Evolutionary conservation across 2,888 invertebrate genomes (phyloP), one percentile per base, ranked within the genome.

Genomic region (Drosophila neoperkinsi): DNA sequence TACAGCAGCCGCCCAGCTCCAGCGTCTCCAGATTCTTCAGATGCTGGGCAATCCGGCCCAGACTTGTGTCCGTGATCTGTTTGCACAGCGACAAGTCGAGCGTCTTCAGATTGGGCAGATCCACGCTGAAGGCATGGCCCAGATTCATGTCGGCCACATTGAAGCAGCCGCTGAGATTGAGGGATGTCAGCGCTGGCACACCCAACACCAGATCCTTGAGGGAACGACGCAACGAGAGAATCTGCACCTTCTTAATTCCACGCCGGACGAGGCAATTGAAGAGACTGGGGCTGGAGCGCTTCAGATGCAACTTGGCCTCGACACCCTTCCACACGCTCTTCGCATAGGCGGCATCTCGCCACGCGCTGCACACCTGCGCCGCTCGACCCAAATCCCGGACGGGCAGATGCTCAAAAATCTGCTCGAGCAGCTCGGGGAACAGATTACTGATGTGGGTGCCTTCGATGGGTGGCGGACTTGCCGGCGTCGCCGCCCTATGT

Each of bases 261-360:
- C 98, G 95, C 82, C 96, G 95, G 52, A 97, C 97, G 72, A 99
- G 94, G 74, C 97, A 97, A 33, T 96, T 95, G 94, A 98, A 98
- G 67, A 99, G 94, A 83, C 96, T 96, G 18, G 97, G 96, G 74
- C 97, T 96, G 74, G 97, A 96, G 83, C 96, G 95, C 74, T 97
- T 95, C 58, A 99, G 94, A 93, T 99, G 98, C 76, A 99, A 94
- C 84, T 97, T 96, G 1, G 98, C 98, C 92, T 98, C 98, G 38
- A 98, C 98, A 61, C 98, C 98, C 82, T 97, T 96, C 99, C 99
- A 99, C 28, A 99, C 98, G 49, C 97, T 97, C 86, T 97, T 96
- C 88, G 97, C 96, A 93, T 98, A 98, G 36, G 97, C 97, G 53
- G 98, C 98, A 91, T 98, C 98, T 71, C 98, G 94, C 98, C 98